Evolutionary conservation across 2,113 vertebrate genomes (phyloP).

Genomic region (Muntiacus reevesi): DNA sequence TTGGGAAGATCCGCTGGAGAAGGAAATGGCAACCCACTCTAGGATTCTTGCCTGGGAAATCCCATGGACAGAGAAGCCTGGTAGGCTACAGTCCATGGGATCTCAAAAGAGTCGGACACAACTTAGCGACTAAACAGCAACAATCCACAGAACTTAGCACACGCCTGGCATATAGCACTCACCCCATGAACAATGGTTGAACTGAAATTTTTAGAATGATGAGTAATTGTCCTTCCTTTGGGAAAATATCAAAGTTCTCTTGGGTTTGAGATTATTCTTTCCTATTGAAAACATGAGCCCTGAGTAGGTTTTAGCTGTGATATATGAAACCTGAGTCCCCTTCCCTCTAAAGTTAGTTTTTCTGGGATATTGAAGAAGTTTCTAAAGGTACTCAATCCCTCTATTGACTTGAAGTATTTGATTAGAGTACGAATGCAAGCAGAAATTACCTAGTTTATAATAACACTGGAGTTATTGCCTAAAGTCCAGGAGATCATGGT

Average conservation of each 20-base stretch:
- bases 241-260: not conserved
- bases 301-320: not conserved
- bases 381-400: not conserved
- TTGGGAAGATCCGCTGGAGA: not conserved
- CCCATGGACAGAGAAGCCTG: not conserved
- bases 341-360: not conserved
- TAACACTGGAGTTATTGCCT: not conserved
- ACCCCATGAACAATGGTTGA: not conserved
- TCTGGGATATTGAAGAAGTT: not conserved
- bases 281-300: not conserved
- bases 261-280: not conserved
- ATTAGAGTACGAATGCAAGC: not conserved
- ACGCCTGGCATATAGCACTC: not conserved
- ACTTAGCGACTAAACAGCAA: not conserved
- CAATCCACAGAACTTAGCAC: not conserved
- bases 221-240: not conserved
- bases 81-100: not conserved
- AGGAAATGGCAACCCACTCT: not conserved
- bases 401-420: not conserved
- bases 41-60: not conserved
- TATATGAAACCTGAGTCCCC: not conserved
- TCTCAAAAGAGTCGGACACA: not conserved
- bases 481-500: not conserved
- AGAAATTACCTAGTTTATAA: not conserved
- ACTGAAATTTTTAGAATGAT: not conserved